Conservation (phyloP, 2,113 vertebrate genomes). For the Trogon surrucura region DNA sequence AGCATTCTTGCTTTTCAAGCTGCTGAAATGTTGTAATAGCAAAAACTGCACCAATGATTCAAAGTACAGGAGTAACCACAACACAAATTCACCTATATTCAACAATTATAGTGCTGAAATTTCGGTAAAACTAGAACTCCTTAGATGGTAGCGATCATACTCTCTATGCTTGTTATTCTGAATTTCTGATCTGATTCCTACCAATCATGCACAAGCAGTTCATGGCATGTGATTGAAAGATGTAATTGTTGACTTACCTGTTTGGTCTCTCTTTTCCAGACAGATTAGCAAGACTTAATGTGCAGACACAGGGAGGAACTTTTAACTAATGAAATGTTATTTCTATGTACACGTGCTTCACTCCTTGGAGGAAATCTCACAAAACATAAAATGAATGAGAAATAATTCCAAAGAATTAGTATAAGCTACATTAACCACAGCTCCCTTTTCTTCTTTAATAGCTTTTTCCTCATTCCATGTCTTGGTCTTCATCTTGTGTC, state of each 20-base stretch:
- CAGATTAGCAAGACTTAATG: neutral
- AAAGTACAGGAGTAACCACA: neutral
- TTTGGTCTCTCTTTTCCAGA: neutral
- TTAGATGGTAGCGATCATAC: neutral
- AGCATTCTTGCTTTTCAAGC: neutral
- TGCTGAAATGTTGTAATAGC: neutral
- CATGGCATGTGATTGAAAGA: neutral
- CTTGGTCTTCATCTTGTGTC: conserved; percentile 16
- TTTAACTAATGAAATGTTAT: neutral
- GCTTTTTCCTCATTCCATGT: neutral
- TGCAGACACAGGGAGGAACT: neutral
- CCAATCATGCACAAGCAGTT: neutral
- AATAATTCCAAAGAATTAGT: neutral
- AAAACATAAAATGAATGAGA: neutral
- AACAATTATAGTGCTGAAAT: neutral
- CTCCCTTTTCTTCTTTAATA: neutral
- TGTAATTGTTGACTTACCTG: conserved; percentile 49
- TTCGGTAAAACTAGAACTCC: neutral
- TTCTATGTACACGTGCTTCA: neutral
- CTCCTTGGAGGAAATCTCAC: neutral
- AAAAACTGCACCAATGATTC: neutral
- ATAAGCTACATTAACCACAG: neutral
- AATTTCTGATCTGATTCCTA: neutral
- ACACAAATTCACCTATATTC: neutral
- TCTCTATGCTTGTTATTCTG: neutral